Conservation (phyloP, 2,113 vertebrate genomes). For the Gymnorhina tibicen region DNA sequence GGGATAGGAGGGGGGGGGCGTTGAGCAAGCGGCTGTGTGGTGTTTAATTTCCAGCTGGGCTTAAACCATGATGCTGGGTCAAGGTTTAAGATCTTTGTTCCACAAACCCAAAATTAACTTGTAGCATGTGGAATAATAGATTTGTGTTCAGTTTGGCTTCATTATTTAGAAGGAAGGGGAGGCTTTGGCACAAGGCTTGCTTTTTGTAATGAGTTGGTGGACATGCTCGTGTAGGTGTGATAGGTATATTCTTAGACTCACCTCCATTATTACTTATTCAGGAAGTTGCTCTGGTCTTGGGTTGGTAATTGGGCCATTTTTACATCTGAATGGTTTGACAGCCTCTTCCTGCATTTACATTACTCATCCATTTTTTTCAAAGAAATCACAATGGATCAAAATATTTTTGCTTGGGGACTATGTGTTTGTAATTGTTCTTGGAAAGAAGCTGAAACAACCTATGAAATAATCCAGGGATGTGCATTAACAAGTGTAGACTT, state of each 20-base stretch:
- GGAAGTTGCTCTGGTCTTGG: constrained; percentile 14
- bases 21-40: not conserved
- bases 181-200: constrained; percentile 38
- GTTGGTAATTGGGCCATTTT: constrained; percentile 58
- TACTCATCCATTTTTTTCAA: not conserved
- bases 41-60: not conserved
- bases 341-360: not conserved
- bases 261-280: constrained; percentile 30
- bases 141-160: constrained; percentile 31
- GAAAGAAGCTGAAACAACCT: not conserved
- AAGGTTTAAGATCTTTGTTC: constrained; percentile 2
- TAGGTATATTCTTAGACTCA: constrained; percentile 59
- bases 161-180: constrained; percentile 61
- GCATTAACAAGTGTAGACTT: not conserved
- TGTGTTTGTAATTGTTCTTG: not conserved
- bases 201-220: constrained; percentile 11
- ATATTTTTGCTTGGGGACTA: not conserved
- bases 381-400: not conserved
- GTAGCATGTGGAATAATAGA: constrained; percentile 23
- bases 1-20: not conserved
- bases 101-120: not conserved
- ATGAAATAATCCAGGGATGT: not conserved
- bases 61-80: not conserved
- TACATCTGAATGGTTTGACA: not conserved
- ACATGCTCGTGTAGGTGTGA: constrained; percentile 64